A percentile compares a stretch with the other conserved stretches of the same genome.
Evolutionary conservation across 2,888 invertebrate genomes (phyloP).

Genomic region (Lepidonotus clava): DNA sequence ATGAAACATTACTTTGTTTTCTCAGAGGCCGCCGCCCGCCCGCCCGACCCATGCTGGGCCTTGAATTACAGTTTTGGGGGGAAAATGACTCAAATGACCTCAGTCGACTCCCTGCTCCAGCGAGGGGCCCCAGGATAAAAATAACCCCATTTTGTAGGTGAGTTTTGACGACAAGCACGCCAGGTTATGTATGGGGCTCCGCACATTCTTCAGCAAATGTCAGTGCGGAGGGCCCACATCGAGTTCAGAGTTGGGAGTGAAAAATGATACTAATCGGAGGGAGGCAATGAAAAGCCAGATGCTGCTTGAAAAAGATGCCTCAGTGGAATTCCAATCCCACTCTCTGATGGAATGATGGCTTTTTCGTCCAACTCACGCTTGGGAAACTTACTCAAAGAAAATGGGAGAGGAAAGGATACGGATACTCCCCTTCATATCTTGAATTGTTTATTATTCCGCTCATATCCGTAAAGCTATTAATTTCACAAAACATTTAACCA

Average conservation of each 20-base stretch:
- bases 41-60: constrained; percentile 30
- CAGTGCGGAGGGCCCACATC: neutral
- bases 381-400: too few relatives aligned
- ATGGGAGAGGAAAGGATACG: too few relatives aligned
- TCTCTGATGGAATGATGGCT: neutral
- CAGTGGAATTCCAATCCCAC: neutral
- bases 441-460: too few relatives aligned
- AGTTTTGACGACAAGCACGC: constrained; percentile 31
- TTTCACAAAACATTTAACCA: too few relatives aligned
- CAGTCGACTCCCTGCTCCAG: neutral
- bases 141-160: constrained; percentile 7
- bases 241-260: constrained; percentile 6
- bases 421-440: too few relatives aligned
- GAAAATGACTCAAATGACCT: constrained; percentile 25
- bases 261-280: constrained; percentile 1
- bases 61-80: constrained; percentile 29
- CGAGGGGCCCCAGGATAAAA: neutral
- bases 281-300: neutral
- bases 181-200: neutral
- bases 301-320: neutral
- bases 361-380: too few relatives aligned
- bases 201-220: constrained; percentile 23
- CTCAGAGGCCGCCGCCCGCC: neutral
- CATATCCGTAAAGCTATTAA: too few relatives aligned
- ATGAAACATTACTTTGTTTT: constrained; percentile 51